Evolutionary conservation across 2,888 invertebrate genomes (phyloP).

Genomic region (Antitype chi): DNA sequence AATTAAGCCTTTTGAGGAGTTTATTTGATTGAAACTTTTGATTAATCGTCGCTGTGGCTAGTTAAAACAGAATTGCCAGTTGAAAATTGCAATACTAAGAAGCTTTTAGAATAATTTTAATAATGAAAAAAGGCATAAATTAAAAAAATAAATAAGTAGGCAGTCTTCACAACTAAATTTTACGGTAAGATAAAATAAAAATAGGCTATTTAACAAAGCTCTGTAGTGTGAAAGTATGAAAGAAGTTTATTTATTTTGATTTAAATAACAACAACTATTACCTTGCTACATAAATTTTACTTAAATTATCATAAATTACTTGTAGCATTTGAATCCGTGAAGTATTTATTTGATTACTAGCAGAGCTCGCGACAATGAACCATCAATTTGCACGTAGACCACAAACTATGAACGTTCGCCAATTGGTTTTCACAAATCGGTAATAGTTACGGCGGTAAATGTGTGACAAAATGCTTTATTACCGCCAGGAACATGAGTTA

Average conservation of each 20-base stretch:
- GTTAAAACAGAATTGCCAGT: background rate
- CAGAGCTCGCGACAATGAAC: constrained; percentile 61
- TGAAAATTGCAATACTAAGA: background rate
- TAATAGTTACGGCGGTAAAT: constrained; percentile 62
- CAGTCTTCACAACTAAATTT: constrained; percentile 5
- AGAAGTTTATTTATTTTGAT: constrained; percentile 2
- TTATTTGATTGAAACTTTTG: constrained; percentile 17
- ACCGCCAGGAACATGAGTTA: constrained; percentile 39
- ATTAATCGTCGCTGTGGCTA: background rate
- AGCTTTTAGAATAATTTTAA: constrained; percentile 1
- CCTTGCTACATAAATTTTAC: constrained; percentile 14
- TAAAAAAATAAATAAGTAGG: background rate
- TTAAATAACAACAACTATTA: constrained; percentile 9
- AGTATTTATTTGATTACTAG: constrained; percentile 59
- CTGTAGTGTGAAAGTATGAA: background rate
- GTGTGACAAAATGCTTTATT: constrained; percentile 62
- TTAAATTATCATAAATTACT: constrained; percentile 26
- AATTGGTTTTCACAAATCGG: constrained; percentile 66
- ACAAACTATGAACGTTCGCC: constrained; percentile 58
- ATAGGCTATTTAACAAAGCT: constrained; percentile 9
- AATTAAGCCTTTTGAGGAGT: constrained; percentile 7
- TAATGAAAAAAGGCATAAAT: constrained; percentile 10
- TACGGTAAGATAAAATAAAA: constrained; percentile 16
- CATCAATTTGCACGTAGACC: constrained; percentile 65
- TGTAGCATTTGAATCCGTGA: constrained; percentile 33